Conservation (phyloP, 1,140 invertebrate genomes). For the Tetraneura akinire region DNA sequence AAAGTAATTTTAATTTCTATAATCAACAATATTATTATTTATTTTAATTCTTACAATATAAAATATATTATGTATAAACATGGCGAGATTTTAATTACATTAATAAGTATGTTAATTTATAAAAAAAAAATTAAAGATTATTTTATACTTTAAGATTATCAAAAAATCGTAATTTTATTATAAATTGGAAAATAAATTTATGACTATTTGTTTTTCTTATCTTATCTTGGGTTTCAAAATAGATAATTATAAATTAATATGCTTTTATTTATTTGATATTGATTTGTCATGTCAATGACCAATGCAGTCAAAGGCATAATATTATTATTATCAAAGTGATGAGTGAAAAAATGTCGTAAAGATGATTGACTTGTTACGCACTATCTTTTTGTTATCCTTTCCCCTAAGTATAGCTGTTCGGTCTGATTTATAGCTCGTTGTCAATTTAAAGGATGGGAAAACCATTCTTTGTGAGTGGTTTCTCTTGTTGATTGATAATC, state of each 20-base stretch:
- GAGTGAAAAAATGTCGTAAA: slow-evolving; percentile 11
- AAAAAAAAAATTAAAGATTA: too few species aligned
- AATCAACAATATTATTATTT: too few species aligned
- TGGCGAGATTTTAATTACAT: too few species aligned
- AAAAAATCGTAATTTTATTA: too few species aligned
- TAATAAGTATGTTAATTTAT: too few species aligned
- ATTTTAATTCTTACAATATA: too few species aligned
- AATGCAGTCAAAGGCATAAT: not conserved
- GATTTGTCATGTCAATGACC: not conserved
- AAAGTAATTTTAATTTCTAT: too few species aligned
- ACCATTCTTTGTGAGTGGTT: slow-evolving; percentile 21
- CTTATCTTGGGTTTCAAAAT: slow-evolving; percentile 8
- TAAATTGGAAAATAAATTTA: too few species aligned
- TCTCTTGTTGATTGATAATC: slow-evolving; percentile 47
- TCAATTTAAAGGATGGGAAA: slow-evolving; percentile 12
- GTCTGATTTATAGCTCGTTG: slow-evolving; percentile 47
- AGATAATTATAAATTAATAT: not conserved
- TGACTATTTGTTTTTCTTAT: too few species aligned
- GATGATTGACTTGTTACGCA: slow-evolving; percentile 48
- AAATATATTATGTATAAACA: too few species aligned
- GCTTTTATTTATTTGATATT: too few species aligned
- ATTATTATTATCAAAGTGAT: slow-evolving; percentile 4
- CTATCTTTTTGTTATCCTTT: slow-evolving; percentile 35
- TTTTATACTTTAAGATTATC: too few species aligned
- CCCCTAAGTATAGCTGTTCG: slow-evolving; percentile 13